These are phyloP conservation scores for Microctonus hyperodae DNA, from an alignment of 2,888 invertebrate species.

Conservation along the genomic window DNA sequence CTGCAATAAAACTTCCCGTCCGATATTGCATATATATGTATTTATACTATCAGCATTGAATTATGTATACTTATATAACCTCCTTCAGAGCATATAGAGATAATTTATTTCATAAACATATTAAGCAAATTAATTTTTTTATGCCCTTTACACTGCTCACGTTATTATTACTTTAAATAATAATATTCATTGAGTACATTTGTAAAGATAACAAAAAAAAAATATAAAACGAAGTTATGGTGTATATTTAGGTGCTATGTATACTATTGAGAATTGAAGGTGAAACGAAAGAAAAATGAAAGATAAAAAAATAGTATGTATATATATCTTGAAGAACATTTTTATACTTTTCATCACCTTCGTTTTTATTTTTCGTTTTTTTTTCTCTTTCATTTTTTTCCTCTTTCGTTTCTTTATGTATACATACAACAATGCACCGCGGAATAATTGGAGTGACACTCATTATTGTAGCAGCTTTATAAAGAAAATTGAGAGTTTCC, in stretches of 20 bases:
- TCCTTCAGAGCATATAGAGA: not conserved
- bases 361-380: too few species aligned
- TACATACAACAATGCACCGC: not conserved
- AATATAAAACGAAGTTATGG: not conserved
- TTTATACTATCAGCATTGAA: not conserved
- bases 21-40: not conserved
- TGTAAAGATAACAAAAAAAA: not conserved
- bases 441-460: conserved; percentile 24
- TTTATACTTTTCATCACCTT: not conserved
- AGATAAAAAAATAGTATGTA: not conserved
- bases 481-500: conserved; percentile 2
- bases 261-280: too few species aligned
- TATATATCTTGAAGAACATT: too few species aligned
- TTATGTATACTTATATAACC: not conserved
- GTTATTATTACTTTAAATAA: not conserved
- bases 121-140: not conserved
- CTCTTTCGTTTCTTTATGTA: not conserved
- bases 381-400: conserved; percentile 14
- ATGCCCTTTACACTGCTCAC: not conserved
- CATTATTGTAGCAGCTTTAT: not conserved
- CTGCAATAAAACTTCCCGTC: not conserved
- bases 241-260: too few species aligned
- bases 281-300: not conserved
- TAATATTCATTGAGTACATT: not conserved
- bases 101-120: not conserved